Percentiles rank a stretch among this genome's conserved stretches.
Evolutionary conservation across 2,888 invertebrate genomes (phyloP).

Genomic region (Temnothorax unifasciatus): DNA sequence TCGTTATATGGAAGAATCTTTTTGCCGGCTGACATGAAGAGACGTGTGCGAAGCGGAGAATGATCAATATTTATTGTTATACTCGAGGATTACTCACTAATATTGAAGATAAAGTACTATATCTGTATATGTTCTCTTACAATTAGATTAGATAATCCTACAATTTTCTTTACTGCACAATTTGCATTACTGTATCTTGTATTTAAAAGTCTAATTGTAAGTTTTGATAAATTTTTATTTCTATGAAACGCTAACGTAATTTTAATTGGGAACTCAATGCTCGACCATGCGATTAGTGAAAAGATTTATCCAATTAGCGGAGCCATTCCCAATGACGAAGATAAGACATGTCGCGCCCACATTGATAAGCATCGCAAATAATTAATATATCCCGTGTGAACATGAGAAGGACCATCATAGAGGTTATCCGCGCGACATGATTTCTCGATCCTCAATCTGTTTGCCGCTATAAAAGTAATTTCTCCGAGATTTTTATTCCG

Average conservation of each 20-base stretch:
- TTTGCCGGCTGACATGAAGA: not conserved
- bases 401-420: not conserved
- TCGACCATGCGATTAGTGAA: constrained; percentile 73
- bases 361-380: constrained; percentile 80
- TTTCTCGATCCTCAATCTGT: not conserved
- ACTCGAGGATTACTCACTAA: not conserved
- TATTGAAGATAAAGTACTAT: not conserved
- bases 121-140: not conserved
- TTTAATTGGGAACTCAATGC: constrained; percentile 80
- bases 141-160: too few species aligned
- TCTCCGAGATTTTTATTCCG: not conserved
- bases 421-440: not conserved
- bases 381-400: constrained; percentile 71
- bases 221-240: constrained; percentile 8
- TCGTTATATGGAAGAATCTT: not conserved
- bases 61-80: constrained; percentile 20
- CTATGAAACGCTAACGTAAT: constrained; percentile 61
- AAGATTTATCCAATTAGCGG: constrained; percentile 83
- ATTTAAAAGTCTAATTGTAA: not conserved
- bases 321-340: constrained; percentile 76
- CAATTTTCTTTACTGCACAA: not conserved
- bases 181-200: not conserved
- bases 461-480: not conserved
- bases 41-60: not conserved
- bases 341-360: constrained; percentile 80